These are phyloP conservation scores for Ornithoptera priamus DNA, from an alignment of 2,888 invertebrate genomes.

Conservation along the genomic window DNA sequence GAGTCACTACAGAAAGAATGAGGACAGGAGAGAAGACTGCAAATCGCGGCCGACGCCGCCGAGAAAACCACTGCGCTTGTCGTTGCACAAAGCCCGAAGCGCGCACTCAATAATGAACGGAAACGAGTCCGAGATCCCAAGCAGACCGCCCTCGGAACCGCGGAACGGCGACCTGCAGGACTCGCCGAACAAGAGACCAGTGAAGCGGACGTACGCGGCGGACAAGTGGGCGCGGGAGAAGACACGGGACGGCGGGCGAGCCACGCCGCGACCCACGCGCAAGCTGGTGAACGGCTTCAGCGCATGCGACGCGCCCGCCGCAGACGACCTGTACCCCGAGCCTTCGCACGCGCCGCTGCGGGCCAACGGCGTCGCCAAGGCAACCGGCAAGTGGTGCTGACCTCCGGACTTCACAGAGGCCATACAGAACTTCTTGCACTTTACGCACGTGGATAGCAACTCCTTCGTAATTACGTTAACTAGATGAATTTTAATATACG, in stretches of 20 bases:
- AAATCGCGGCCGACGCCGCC: slow-evolving; percentile 88
- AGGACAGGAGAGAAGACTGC: slow-evolving; percentile 60
- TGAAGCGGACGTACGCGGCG: slow-evolving; percentile 79
- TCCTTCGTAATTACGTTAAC: too few species aligned
- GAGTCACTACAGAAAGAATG: slow-evolving; percentile 68
- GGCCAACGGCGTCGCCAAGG: slow-evolving; percentile 41
- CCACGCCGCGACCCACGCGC: slow-evolving; percentile 64
- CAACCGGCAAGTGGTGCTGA: slow-evolving; percentile 58
- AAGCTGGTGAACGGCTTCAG: slow-evolving; percentile 52
- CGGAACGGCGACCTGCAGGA: slow-evolving; percentile 50
- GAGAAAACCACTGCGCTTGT: slow-evolving; percentile 90
- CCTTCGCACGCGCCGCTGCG: slow-evolving; percentile 46
- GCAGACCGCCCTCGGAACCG: slow-evolving; percentile 56
- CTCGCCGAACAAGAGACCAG: slow-evolving; percentile 80
- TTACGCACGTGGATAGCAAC: too few species aligned
- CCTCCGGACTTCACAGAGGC: neutral
- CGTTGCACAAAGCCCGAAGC: slow-evolving; percentile 90
- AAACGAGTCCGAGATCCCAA: slow-evolving; percentile 68
- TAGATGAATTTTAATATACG: too few species aligned
- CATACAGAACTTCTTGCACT: too few species aligned
- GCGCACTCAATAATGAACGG: slow-evolving; percentile 84
- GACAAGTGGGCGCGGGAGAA: slow-evolving; percentile 57
- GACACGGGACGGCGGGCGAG: slow-evolving; percentile 53
- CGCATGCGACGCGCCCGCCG: slow-evolving; percentile 58
- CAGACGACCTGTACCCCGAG: slow-evolving; percentile 67